Base-by-base conservation (phyloP, 2,797 vertebrate genomes). In the Spinus olivaceus region DNA sequence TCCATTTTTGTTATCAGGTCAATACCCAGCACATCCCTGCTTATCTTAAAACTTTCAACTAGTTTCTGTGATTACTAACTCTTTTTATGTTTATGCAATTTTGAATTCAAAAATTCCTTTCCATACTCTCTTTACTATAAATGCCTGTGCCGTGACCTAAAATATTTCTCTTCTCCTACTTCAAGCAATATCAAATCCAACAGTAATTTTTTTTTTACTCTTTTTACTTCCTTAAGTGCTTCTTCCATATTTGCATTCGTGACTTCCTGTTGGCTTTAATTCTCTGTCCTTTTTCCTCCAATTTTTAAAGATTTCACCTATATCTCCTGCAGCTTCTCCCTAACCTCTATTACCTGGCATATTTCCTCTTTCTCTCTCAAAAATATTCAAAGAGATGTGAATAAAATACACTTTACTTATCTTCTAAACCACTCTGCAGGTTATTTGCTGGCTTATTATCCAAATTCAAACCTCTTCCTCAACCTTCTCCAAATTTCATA, bases 1-100 rank as follows among this genome's bases (percentile, higher is more conserved):
- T 84, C 24, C 24, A 53, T 73, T 87, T 95, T 73, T 92, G 85
- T 84, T 90, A 90, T 73, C 74, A 90, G 59, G 83, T 74, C 32
- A 81, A 61, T 77, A 84, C 89, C n/a, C 37, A 60, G 20, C 21
- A 49, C 46, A 61, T 42, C 21, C 37, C 15, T 63, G 44, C 66
- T 90, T 95, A 72, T 63, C 77, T 87, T 79, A 49, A 77, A 90
- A 93, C 30, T 87, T 90, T 39, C 37, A 77, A n/a, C 13, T 50
- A 49, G 28, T 77, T 95, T 84, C 51, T 63, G 21, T 84, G 81
- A 79, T 66, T 82, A 56, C 3, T 8, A 81, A 72, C 19, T 35
- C 42, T 33, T 89, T 74, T 73, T 35, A 53, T 0, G 0, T 47
- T 85, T 81, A 16, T 84, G 19, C 20, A 73, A 63, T 44, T 92